phyloP scores from a whole-genome alignment of 2,113 vertebrate species.

The Daphoenositta chrysoptera region DNA sequence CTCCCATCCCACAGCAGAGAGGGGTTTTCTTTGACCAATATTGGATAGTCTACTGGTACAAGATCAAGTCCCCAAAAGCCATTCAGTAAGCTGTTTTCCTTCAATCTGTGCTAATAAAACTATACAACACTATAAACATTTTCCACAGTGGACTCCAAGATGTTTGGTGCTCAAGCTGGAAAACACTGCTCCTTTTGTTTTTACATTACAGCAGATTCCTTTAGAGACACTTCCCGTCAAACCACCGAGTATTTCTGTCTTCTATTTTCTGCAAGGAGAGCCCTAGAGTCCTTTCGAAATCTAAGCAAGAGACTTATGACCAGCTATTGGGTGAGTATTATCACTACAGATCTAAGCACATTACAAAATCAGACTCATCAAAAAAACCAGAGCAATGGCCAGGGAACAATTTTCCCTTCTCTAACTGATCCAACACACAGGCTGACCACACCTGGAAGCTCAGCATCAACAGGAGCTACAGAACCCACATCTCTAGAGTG shows the following conservation, averaged over 20 bases:
- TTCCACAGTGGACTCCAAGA: conserved; percentile 70
- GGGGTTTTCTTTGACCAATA: not conserved
- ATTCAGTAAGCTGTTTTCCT: conserved; percentile 63
- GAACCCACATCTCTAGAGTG: not conserved
- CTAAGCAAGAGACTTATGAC: not conserved
- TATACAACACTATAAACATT: conserved; percentile 75
- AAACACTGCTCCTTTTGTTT: conserved; percentile 73
- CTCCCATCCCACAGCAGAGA: not conserved
- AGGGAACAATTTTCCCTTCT: not conserved
- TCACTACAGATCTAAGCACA: not conserved
- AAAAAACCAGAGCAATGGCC: not conserved
- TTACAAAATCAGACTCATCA: not conserved
- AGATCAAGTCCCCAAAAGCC: conserved; percentile 7
- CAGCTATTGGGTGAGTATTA: not conserved
- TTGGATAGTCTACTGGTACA: conserved; percentile 2
- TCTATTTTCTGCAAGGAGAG: not conserved
- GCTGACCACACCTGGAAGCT: not conserved
- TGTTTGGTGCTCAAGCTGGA: conserved; percentile 54
- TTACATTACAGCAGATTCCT: conserved; percentile 49
- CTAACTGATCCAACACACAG: rapidly evolving
- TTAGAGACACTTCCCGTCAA: conserved; percentile 29
- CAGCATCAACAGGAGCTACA: not conserved
- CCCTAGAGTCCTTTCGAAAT: conserved; percentile 11
- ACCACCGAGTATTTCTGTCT: conserved; percentile 44
- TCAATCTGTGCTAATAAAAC: conserved; percentile 72